Evolutionary conservation across 2,888 invertebrate species (phyloP).

Genomic region (Allygus modestus): DNA sequence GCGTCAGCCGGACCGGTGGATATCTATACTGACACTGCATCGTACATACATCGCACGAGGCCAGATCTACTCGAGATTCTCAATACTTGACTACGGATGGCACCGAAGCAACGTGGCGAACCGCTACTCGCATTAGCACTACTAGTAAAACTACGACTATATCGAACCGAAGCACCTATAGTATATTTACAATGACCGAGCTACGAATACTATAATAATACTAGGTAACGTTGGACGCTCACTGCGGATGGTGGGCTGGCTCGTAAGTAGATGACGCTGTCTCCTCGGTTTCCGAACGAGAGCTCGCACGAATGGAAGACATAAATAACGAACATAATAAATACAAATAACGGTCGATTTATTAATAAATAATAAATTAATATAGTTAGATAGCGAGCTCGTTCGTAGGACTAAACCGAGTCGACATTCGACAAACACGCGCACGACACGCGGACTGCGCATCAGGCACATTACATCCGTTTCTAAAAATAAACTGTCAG

Average conservation of each 20-base stretch:
- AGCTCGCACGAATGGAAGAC: background rate
- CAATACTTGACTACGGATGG: constrained; percentile 16
- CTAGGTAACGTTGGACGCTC: constrained; percentile 51
- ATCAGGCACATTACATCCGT: constrained; percentile 1
- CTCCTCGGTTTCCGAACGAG: background rate
- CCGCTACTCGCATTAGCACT: constrained; percentile 5
- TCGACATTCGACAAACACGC: background rate
- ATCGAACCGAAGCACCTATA: constrained; percentile 40
- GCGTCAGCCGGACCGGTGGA: constrained; percentile 7
- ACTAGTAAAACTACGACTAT: constrained; percentile 4
- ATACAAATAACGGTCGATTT: background rate
- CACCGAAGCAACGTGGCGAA: background rate
- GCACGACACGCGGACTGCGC: background rate
- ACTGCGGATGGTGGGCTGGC: constrained; percentile 32
- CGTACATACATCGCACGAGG: background rate
- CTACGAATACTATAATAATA: constrained; percentile 56
- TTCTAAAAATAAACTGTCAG: constrained; percentile 6
- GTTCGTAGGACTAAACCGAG: background rate
- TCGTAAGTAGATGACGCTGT: constrained; percentile 23
- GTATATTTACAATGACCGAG: constrained; percentile 39
- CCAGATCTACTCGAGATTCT: constrained; percentile 51
- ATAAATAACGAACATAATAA: background rate
- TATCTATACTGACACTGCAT: background rate
- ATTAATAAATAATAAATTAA: constrained; percentile 12
- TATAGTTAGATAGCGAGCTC: background rate